A percentile compares a stretch with the other conserved stretches of the same genome.
Conservation (phyloP, 2,888 invertebrate genomes). For the Flexamia atlantica region DNA sequence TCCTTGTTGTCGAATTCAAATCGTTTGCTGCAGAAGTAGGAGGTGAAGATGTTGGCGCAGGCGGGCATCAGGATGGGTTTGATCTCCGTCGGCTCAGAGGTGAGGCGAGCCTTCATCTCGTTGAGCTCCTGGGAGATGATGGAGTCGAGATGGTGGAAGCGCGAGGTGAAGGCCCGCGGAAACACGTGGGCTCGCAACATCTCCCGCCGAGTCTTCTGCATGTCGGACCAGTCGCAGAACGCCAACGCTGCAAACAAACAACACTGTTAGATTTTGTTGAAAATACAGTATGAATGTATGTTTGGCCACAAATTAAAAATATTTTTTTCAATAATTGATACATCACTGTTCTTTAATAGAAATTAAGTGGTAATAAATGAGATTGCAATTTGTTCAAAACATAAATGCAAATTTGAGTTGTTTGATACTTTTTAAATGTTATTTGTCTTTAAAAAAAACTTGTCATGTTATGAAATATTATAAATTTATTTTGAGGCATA, state of each 20-base stretch:
- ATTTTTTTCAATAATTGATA: no score
- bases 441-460: no score
- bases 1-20: constrained; percentile 75
- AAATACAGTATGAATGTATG: no score
- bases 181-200: constrained; percentile 79
- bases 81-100: constrained; percentile 71
- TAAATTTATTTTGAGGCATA: no score
- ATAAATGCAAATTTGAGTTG: no score
- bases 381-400: no score
- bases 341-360: no score
- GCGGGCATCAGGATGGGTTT: constrained; percentile 77
- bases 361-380: no score
- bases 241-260: constrained; percentile 78
- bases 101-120: constrained; percentile 72
- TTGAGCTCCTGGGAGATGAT: constrained; percentile 75
- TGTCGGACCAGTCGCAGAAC: constrained; percentile 83
- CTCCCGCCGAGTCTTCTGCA: constrained; percentile 80
- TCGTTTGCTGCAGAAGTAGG: constrained; percentile 79
- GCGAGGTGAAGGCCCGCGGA: constrained; percentile 78
- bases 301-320: no score
- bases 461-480: no score
- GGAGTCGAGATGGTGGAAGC: constrained; percentile 77
- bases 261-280: no score
- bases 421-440: no score
- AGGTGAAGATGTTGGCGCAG: constrained; percentile 80